Evolutionary conservation across 2,797 vertebrate species (phyloP).

Genomic region (Glyptemys insculpta): DNA sequence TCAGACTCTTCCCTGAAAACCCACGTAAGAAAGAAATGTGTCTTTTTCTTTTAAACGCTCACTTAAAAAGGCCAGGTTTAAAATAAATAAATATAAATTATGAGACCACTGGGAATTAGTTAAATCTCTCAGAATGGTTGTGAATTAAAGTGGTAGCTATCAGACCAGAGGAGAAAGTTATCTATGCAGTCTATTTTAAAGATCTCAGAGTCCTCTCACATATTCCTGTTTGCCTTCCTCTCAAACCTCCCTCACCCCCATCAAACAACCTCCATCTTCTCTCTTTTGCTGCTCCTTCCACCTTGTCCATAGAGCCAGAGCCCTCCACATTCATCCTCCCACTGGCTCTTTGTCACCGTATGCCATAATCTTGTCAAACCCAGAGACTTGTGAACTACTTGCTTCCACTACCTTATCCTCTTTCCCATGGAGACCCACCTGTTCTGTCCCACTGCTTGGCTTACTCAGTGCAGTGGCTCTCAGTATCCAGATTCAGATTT

Average conservation of each 20-base stretch:
- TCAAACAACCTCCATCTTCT: neutral
- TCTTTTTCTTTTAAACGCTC: neutral
- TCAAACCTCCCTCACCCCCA: neutral
- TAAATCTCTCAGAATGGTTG: neutral
- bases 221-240: fast-evolving
- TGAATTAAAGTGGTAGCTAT: neutral
- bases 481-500: neutral
- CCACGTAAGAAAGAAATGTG: neutral
- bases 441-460: neutral
- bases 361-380: neutral
- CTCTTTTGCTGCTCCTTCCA: neutral
- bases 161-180: neutral
- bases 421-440: neutral
- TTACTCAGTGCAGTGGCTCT: neutral
- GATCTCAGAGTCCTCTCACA: neutral
- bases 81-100: neutral
- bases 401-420: neutral
- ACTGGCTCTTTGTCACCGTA: neutral
- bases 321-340: neutral
- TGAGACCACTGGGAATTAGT: fast-evolving
- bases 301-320: neutral
- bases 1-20: fast-evolving
- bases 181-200: neutral
- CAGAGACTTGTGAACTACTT: neutral
- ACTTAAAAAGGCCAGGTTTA: neutral